A percentile compares a stretch with the other conserved stretches of the same genome.
phyloP scores from a whole-genome alignment of 2,797 vertebrate genomes.

The Nyctalus aviator region DNA sequence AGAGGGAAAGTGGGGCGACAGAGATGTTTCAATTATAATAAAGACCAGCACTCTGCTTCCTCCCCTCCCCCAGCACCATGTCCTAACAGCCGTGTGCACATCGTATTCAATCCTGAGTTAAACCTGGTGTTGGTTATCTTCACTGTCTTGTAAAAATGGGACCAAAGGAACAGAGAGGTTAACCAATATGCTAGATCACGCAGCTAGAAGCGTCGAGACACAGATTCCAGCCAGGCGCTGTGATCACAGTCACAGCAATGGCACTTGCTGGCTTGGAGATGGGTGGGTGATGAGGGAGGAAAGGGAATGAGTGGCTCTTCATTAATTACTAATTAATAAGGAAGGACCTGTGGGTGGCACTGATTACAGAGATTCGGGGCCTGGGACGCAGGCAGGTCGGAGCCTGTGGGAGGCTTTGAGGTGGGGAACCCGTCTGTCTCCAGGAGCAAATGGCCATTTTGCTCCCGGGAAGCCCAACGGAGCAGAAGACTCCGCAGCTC shows the following conservation, averaged over 20 bases:
- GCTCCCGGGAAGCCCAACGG: neutral
- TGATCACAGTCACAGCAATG: accelerated
- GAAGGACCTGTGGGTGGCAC: neutral
- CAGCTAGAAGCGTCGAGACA: neutral
- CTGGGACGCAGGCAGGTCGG: neutral
- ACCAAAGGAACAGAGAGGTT: neutral
- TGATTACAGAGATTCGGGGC: neutral
- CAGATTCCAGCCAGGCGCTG: neutral
- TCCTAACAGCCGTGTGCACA: neutral
- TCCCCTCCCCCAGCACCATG: neutral
- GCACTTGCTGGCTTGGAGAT: accelerated
- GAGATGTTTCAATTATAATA: too few species aligned
- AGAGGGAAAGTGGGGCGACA: neutral
- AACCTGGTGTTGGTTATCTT: neutral
- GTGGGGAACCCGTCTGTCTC: neutral
- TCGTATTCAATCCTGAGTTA: neutral
- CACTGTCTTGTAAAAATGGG: neutral
- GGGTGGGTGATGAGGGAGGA: neutral
- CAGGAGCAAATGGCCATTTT: neutral
- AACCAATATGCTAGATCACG: neutral
- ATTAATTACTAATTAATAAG: neutral
- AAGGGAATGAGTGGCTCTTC: neutral
- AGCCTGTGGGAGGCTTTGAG: conserved; percentile 6
- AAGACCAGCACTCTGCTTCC: neutral
- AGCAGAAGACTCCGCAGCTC: conserved; percentile 10